phyloP scores from a whole-genome alignment of 2,797 vertebrate species.

The Sphaeramia orbicularis region DNA sequence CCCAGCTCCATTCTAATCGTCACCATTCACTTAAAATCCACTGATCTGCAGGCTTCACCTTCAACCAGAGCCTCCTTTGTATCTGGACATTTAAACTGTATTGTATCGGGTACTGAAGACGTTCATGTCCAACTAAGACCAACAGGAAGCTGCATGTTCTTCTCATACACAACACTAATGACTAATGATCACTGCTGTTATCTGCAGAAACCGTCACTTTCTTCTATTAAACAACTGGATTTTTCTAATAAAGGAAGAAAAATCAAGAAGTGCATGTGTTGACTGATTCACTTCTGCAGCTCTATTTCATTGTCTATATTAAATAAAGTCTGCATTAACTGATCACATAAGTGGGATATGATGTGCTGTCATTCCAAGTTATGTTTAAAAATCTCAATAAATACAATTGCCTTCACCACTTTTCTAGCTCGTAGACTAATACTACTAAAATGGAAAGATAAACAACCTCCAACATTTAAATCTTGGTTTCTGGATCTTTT shows the following conservation, averaged over 20 bases:
- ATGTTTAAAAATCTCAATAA: not conserved
- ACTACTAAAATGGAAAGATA: too few relatives aligned
- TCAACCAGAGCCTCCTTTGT: not conserved
- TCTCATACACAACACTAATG: not conserved
- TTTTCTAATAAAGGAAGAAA: too few relatives aligned
- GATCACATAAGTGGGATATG: not conserved
- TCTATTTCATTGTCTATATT: not conserved
- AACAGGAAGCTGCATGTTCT: not conserved
- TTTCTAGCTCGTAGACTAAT: too few relatives aligned
- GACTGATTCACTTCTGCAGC: not conserved
- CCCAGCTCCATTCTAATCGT: not conserved
- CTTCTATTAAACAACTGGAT: not conserved
- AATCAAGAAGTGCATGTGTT: not conserved
- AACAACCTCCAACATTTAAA: too few relatives aligned
- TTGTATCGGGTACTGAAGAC: conserved; percentile 12
- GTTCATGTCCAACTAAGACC: conserved; percentile 37
- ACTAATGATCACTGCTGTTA: too few relatives aligned
- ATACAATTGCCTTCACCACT: too few relatives aligned
- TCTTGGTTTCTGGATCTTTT: too few relatives aligned
- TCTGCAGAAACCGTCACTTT: accelerated
- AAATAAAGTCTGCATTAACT: not conserved
- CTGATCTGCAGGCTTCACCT: not conserved
- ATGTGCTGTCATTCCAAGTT: not conserved
- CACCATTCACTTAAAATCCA: not conserved
- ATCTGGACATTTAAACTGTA: not conserved